phyloP scores from a whole-genome alignment of 2,113 vertebrate species.

The Ginglymostoma cirratum region DNA sequence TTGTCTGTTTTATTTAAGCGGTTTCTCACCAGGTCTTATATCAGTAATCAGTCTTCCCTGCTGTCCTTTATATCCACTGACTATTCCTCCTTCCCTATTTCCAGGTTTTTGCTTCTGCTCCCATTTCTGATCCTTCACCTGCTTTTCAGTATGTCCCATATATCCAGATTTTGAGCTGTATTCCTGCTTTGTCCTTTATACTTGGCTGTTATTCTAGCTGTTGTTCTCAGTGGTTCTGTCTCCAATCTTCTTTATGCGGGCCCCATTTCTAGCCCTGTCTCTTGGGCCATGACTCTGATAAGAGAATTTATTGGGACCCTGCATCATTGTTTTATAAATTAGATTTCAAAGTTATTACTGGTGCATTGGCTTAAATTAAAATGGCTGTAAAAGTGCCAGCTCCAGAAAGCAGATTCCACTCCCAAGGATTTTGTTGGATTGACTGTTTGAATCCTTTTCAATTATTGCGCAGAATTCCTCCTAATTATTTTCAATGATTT shows the following conservation, averaged over 20 bases:
- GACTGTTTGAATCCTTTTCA: slow-evolving; percentile 21
- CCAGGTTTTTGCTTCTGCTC: neutral
- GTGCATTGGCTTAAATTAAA: slow-evolving; percentile 26
- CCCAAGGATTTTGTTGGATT: neutral
- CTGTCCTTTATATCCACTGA: neutral
- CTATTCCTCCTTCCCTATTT: neutral
- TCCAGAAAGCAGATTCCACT: neutral
- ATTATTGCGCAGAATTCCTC: neutral
- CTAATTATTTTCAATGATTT: slow-evolving; percentile 7
- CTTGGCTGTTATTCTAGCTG: neutral
- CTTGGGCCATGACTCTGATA: neutral
- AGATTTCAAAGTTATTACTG: slow-evolving; percentile 32
- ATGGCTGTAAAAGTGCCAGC: slow-evolving; percentile 1
- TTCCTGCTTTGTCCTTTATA: neutral
- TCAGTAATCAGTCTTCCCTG: neutral
- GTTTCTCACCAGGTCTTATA: neutral
- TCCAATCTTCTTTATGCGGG: neutral
- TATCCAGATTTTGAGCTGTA: neutral
- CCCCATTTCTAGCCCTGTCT: neutral
- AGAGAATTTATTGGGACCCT: slow-evolving; percentile 23
- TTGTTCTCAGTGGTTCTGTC: neutral
- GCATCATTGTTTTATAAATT: slow-evolving; percentile 26
- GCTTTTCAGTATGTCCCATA: neutral
- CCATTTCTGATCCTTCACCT: neutral
- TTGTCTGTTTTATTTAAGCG: neutral